Evolutionary conservation across 2,888 invertebrate species (phyloP).

Genomic region (Lamellibrachia satsuma): DNA sequence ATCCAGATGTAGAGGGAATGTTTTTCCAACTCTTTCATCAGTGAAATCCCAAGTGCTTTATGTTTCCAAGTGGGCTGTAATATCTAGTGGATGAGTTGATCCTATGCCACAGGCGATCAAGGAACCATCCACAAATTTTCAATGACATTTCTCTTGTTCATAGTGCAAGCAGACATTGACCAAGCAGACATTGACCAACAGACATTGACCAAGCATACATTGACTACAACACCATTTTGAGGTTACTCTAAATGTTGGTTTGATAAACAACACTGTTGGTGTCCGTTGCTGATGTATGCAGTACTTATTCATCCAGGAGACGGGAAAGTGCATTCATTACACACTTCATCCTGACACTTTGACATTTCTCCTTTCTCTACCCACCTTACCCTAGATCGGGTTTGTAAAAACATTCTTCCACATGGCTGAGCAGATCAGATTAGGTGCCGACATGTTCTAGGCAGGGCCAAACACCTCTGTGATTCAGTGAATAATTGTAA

Average conservation of each 20-base stretch:
- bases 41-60: not conserved
- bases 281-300: not conserved
- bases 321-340: not conserved
- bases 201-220: no score
- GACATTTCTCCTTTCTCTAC: not conserved
- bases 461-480: not conserved
- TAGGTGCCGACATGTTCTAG: not conserved
- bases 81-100: not conserved
- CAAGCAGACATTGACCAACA: no score
- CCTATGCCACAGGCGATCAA: not conserved
- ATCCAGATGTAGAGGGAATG: not conserved
- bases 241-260: not conserved
- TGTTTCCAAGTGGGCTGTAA: not conserved
- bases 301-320: not conserved
- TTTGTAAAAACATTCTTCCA: not conserved
- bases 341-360: not conserved
- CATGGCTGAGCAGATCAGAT: not conserved
- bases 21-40: not conserved
- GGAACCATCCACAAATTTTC: not conserved
- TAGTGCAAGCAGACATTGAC: not conserved
- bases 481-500: not conserved
- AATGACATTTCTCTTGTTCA: not conserved
- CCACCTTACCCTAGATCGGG: not conserved
- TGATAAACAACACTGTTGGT: fast-evolving
- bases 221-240: not conserved